Conservation (phyloP, 2,888 invertebrate species). For the Trichopoda pennipes region DNA sequence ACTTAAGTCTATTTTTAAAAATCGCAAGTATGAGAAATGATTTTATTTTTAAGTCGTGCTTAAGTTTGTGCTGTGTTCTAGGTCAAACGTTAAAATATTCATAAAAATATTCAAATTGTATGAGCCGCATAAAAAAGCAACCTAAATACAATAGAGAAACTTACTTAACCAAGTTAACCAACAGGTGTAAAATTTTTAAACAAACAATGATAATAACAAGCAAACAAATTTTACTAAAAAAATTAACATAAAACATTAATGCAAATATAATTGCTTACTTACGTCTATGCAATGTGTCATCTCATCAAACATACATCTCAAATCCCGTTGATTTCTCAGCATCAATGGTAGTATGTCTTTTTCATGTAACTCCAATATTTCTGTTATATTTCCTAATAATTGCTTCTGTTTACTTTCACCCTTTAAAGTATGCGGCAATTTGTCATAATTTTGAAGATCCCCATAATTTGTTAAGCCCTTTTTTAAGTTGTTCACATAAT, state of each 20-base stretch:
- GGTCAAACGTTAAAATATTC: too few relatives aligned
- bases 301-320: conserved; percentile 78
- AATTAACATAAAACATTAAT: neutral
- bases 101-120: too few relatives aligned
- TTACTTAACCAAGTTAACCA: too few relatives aligned
- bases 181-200: too few relatives aligned
- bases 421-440: conserved; percentile 75
- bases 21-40: too few relatives aligned
- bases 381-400: conserved; percentile 94
- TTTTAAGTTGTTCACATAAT: conserved; percentile 78
- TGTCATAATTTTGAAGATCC: conserved; percentile 71
- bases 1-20: too few relatives aligned
- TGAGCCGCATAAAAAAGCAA: too few relatives aligned
- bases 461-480: conserved; percentile 78
- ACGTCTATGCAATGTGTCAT: conserved; percentile 78
- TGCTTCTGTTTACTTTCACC: conserved; percentile 74
- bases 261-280: conserved; percentile 67
- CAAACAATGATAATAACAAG: neutral
- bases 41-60: too few relatives aligned
- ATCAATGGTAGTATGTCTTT: conserved; percentile 78
- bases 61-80: too few relatives aligned
- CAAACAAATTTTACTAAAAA: neutral
- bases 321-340: conserved; percentile 77
- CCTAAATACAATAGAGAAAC: too few relatives aligned
- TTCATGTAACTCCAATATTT: conserved; percentile 92